Evolutionary conservation across 2,113 vertebrate species (phyloP), one percentile per base, ranked within the genome.

Genomic region (Nerophis ophidion): DNA sequence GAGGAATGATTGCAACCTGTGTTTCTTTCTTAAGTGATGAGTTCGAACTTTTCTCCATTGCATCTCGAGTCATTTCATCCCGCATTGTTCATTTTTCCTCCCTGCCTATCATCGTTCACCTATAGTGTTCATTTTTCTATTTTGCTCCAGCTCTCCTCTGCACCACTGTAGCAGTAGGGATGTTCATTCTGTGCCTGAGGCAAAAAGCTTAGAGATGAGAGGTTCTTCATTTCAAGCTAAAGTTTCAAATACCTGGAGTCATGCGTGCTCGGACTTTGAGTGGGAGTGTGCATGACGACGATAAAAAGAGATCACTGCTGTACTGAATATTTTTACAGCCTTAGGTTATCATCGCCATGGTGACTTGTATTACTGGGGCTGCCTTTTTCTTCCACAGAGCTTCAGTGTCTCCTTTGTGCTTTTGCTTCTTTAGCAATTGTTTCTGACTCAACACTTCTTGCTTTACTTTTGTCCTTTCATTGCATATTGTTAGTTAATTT

Each of bases 181-280:
- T 58, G 61, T 75, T 69, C 60, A 11, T 75, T 69, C 60, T 13
- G 48, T 71, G 68, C 75, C 75, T 65, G 57, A 33, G 71, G 75
- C 69, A 44, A 40, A 26, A 71, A 60, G 67, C 65, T 63, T 66
- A 68, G 63, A 72, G 19, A 79, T 58, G 74, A 82, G 74, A 68
- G 64, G 54, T 44, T 66, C 59, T 70, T 77, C 66, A 77, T 74
- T 84, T 81, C 13, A 19, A 77, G 66, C 73, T 68, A 53, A 77
- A 63, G 68, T 81, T 76, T 82, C 63, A 65, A 76, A 65, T 33
- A 15, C 67, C 50, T 12, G 38, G 10, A 44, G 40, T 59, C 4
- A 2, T 75, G 67, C 61, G 70, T 65, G 60, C 13, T 48, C 38
- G 64, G 57, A 13, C 61, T 75, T 71, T 61, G 68, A 81, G 79